Conservation (phyloP, 2,113 vertebrate species). For the Pseudopipra pipra region DNA sequence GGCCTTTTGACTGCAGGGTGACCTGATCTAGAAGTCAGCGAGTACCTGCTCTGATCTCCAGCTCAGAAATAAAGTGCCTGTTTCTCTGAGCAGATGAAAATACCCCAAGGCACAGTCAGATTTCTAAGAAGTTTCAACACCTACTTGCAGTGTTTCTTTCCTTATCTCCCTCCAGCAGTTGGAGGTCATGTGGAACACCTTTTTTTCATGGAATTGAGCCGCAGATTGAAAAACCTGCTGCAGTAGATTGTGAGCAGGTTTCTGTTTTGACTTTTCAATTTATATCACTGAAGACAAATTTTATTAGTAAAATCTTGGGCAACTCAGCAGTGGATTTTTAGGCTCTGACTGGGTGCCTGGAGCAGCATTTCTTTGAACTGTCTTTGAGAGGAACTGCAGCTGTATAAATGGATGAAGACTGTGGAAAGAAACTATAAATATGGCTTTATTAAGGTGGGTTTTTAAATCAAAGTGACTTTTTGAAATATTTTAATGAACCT, state of each 20-base stretch:
- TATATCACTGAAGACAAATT: slow-evolving; percentile 29
- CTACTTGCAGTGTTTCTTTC: not conserved
- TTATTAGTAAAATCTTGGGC: slow-evolving; percentile 33
- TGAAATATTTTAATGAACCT: slow-evolving; percentile 55
- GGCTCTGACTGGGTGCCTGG: slow-evolving; percentile 51
- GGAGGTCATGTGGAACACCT: not conserved
- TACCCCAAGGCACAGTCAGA: not conserved
- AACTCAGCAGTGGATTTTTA: slow-evolving; percentile 43
- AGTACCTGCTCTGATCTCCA: not conserved
- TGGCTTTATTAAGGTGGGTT: slow-evolving; percentile 40
- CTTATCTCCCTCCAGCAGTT: not conserved
- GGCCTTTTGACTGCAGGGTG: not conserved
- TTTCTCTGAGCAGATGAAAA: not conserved
- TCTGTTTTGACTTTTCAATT: slow-evolving; percentile 39
- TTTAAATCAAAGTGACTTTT: slow-evolving; percentile 56
- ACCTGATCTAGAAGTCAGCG: not conserved
- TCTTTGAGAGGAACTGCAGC: slow-evolving; percentile 54
- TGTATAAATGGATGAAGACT: slow-evolving; percentile 53
- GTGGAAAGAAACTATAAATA: slow-evolving; percentile 65
- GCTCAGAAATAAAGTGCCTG: not conserved
- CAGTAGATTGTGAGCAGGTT: not conserved
- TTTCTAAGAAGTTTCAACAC: slow-evolving; percentile 3
- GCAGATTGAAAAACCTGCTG: not conserved
- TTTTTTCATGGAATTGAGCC: not conserved
- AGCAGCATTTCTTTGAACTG: slow-evolving; percentile 53